Evolutionary conservation across 2,113 vertebrate species (phyloP), one percentile per base, ranked within the genome.

Genomic region (Maylandia zebra): DNA sequence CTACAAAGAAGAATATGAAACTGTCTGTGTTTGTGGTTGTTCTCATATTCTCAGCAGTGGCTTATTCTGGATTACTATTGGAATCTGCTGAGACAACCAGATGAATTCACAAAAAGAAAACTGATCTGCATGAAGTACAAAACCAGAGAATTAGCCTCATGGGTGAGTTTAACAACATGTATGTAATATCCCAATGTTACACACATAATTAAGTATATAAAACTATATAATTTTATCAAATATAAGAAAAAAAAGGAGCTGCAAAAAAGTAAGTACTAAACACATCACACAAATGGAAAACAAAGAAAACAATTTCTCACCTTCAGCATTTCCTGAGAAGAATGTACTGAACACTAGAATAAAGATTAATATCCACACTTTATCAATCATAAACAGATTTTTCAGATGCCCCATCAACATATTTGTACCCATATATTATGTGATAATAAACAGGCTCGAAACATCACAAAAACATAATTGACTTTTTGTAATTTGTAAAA

Each of bases 191-290:
- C 19, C 10, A 53, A 53, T 53, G 19, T 53, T 53, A 53, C 52
- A 53, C n/a, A 53, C 52, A n/a, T n/a, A 52, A 19, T 19, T 10
- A 53, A 53, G 19, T 11, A 53, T 53, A 53, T 53, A 53, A 53
- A 22, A n/a, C 52, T 53, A 19, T 53, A 53, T n/a, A 53, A 53
- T 53, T 0, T 11, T 53, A n/a, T 53, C 9, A 53, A 6, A 53
- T 53, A 10, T 53, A 53, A 10, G 9, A 2, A 2, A n/a, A 52
- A 52, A 53, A 53, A 50, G 1, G 48, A 53, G 50, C 52, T 53
- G 19, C 1, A 0, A 53, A 53, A 53, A 53, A 10, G 10, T 3
- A 56, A 6, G 9, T 61, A 32, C 13, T 34, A 64, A 32, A 64
- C 2, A 36, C 10, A 36, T 64, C 16, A 64, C 3, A 36, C 3